Base-by-base conservation (phyloP, 2,113 vertebrate genomes). In the Gallinago undulata region DNA sequence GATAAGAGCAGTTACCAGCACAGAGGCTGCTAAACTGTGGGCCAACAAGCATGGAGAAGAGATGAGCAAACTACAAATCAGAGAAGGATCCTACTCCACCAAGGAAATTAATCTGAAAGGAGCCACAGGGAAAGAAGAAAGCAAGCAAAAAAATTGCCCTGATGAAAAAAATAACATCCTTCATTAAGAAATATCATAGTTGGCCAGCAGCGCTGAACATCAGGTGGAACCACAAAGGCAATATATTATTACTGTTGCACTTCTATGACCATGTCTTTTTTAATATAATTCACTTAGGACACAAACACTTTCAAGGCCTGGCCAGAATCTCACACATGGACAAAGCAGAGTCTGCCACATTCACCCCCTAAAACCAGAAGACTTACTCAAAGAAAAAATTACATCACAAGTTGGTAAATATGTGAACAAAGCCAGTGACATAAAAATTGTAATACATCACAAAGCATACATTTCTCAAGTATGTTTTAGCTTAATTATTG, bases 101-200 rank as follows among this genome's bases (percentile, higher is more conserved):
- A 77, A 87, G 80, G 81, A 94, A 93, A 90, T 75, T 6, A 90
- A 92, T 95, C 90, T 66, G 62, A 84, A 94, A 94, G 45, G 19
- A 93, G 50, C 37, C 64, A 53, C 55, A 53, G n/a, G 60, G 83
- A 89, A 89, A 94, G n/a, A 39, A 89, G 89, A 89, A 94, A 87
- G 35, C 30, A 81, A 94, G 84, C 8, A 81, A 87, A 84, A 87
- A 81, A 93, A 89, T 59, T 84, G 56, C 48, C 62, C 57, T 63
- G 23, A 93, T 59, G 64, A 51, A 43, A 91, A 94, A 92, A 94
- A 74, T 5, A 78, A 50, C 48, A 78, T 72, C 84, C 41, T 83
- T 97, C 90, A 94, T 94, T 84, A 94, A 91, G 87, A 97, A 97
- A 93, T 91, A 94, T 62, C 79, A 79, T 82, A 84, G 74, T n/a